Conservation (phyloP, 2,888 invertebrate genomes). For the Macroteleia sp. region DNA sequence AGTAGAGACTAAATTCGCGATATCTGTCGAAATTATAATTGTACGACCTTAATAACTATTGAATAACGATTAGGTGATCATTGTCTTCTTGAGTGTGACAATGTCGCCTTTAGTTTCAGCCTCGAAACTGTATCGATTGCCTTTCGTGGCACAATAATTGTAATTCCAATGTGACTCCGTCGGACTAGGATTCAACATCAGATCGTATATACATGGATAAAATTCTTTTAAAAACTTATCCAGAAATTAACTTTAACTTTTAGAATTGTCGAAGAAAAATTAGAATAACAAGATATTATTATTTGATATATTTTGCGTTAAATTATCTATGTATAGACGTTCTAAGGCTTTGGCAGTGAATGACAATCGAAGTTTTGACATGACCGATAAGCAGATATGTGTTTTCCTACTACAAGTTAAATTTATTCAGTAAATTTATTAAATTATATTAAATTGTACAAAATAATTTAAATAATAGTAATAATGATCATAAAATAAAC, state of each 20-base stretch:
- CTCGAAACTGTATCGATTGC: conserved; percentile 65
- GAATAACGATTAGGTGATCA: conserved; percentile 57
- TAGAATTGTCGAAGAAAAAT: neutral
- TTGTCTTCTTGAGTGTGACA: conserved; percentile 66
- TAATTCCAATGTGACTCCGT: conserved; percentile 74
- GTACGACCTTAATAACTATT: conserved; percentile 44
- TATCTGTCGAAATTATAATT: conserved; percentile 37
- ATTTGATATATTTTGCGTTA: conserved; percentile 51
- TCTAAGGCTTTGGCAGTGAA: conserved; percentile 84
- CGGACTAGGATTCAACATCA: conserved; percentile 82
- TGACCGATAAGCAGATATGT: conserved; percentile 65
- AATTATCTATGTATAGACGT: conserved; percentile 81
- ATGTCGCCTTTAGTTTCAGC: conserved; percentile 66
- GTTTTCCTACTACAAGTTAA: no score
- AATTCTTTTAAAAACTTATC: conserved; percentile 1
- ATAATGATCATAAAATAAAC: no score
- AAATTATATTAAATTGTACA: no score
- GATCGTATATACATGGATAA: conserved; percentile 80
- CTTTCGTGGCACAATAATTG: conserved; percentile 66
- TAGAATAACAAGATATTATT: no score
- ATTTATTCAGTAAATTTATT: no score
- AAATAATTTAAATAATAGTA: no score
- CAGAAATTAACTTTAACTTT: neutral
- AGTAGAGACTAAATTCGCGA: conserved; percentile 30
- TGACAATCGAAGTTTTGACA: conserved; percentile 78